Conservation (phyloP, 2,797 vertebrate genomes). For the Gallinago nigripennis region DNA sequence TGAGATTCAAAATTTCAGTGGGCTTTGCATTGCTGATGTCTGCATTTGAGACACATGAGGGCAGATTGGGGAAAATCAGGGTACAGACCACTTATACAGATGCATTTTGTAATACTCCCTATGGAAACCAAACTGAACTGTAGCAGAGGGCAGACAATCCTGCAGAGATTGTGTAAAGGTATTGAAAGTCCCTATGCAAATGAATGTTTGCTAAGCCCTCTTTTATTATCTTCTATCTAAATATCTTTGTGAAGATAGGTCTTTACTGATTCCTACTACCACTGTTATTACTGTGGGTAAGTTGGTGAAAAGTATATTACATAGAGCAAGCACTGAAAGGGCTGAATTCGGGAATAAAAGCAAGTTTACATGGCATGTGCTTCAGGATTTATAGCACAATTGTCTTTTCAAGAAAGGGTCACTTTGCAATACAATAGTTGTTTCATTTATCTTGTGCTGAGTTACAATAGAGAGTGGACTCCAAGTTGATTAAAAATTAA, state of each 20-base stretch:
- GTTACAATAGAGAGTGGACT: not conserved
- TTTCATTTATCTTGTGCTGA: slow-evolving; percentile 31
- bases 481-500: slow-evolving; percentile 57
- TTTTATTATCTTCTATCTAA: not conserved
- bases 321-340: not conserved
- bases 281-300: not conserved
- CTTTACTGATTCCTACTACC: not conserved
- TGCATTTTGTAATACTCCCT: not conserved
- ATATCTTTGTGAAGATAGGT: not conserved
- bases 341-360: not conserved
- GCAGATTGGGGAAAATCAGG: not conserved
- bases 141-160: not conserved
- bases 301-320: not conserved
- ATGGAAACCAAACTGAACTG: not conserved
- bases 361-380: not conserved
- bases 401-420: slow-evolving; percentile 17
- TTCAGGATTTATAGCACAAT: slow-evolving; percentile 32
- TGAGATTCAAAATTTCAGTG: not conserved
- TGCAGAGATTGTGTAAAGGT: not conserved
- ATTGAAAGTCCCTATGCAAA: not conserved
- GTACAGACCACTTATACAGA: not conserved
- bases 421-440: slow-evolving; percentile 10
- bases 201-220: not conserved
- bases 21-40: not conserved
- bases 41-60: not conserved